Evolutionary conservation across 2,113 vertebrate species (phyloP).

Genomic region (Stegostoma tigrinum): DNA sequence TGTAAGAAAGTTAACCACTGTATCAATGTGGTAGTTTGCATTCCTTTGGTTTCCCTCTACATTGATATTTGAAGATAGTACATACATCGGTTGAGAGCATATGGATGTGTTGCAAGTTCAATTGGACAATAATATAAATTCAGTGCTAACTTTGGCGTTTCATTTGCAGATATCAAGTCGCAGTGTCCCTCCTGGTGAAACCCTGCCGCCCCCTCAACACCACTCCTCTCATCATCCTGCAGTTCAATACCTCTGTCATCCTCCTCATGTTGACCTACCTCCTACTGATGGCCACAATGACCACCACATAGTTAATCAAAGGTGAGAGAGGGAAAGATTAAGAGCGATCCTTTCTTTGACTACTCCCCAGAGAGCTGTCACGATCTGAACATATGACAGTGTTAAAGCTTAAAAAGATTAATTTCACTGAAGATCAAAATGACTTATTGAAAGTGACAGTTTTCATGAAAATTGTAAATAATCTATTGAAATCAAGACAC

Average conservation of each 20-base stretch:
- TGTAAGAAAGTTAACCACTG: neutral
- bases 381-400: neutral
- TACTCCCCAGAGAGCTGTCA: neutral
- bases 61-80: neutral
- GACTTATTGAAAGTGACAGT: neutral
- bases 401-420: neutral
- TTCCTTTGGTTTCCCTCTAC: neutral
- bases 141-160: neutral
- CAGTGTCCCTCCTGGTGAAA: slow-evolving; percentile 16
- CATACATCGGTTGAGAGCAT: neutral
- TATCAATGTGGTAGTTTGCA: neutral
- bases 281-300: slow-evolving; percentile 42
- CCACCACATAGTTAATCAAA: neutral
- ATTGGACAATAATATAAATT: neutral
- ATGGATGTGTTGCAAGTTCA: neutral
- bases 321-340: slow-evolving; percentile 37
- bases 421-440: neutral
- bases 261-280: slow-evolving; percentile 51
- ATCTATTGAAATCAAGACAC: neutral
- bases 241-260: slow-evolving; percentile 17
- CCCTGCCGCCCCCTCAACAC: neutral
- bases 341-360: neutral
- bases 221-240: neutral
- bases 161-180: slow-evolving; percentile 43
- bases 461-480: neutral